Evolutionary conservation across 2,888 invertebrate genomes (phyloP), one percentile per base, ranked within the genome.

Genomic region (Zeuzera pyrina): DNA sequence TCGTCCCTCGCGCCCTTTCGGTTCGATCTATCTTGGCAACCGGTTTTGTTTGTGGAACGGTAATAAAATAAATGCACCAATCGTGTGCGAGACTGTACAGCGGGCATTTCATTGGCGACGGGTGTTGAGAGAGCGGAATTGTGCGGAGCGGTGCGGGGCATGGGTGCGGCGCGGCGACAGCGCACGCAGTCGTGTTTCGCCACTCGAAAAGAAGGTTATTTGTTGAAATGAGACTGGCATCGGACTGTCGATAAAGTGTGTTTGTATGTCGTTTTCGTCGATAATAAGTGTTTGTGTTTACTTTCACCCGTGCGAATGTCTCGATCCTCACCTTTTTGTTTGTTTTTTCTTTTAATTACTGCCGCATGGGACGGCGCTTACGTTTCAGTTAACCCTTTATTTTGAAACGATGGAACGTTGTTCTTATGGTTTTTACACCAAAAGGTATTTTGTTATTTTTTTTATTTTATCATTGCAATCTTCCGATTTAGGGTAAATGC

Each of bases 371-470:
- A 72, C 84, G 83, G 72, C 72, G 77, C 73, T 79, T 76, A 69
- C 69, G 77, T 79, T 78, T 79, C 78, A 81, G 81, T 78, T 79
- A 74, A 78, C 67, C 68, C 68, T 79, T 84, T 79, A 79, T 73
- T 81, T 85, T 84, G 81, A 86, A 87, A 88, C 86, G 86, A 90
- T 90, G 90, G 90, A 90, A 88, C 89, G 89, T 86, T 88, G 89
- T 86, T 88, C 88, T 87, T 89, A 87, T 87, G 89, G 89, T 87
- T 90, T 90, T 87, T 89, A 88, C 88, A 89, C 89, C 76, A 90
- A 90, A 89, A 90, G 90, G 90, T 90, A 89, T 88, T 89, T 87
- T 81, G 76, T 77, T 73, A 63, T 77, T 79, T 72, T 46, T n/a
- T 81, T 77, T 78, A 76, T 77, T 81, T 71, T 76, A 74, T 62